phyloP scores from a whole-genome alignment of 2,113 vertebrate genomes.

The Malurus alboscapulatus region DNA sequence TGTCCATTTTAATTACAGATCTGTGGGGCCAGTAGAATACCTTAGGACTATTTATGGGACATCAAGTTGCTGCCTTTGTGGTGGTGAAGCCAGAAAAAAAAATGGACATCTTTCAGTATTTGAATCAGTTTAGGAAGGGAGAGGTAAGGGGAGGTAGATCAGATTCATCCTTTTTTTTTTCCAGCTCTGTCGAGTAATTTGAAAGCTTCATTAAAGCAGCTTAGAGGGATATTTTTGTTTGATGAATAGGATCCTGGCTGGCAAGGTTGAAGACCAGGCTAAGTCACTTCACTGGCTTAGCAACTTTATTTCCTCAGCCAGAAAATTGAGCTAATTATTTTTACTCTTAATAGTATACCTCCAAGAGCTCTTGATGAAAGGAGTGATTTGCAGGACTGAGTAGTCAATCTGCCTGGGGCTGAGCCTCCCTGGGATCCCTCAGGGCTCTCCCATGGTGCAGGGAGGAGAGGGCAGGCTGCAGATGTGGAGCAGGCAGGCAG shows the following conservation, averaged over 20 bases:
- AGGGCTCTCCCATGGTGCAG: neutral
- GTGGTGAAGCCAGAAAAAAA: neutral
- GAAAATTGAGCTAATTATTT: slow-evolving; percentile 7
- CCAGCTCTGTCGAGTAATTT: neutral
- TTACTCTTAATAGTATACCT: neutral
- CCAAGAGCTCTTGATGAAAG: neutral
- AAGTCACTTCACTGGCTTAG: neutral
- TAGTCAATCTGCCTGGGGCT: neutral
- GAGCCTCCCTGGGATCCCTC: neutral
- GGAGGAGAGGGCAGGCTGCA: neutral
- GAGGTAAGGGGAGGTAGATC: neutral
- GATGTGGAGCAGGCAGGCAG: neutral
- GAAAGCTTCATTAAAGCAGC: neutral
- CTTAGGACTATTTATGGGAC: neutral
- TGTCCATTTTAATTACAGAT: neutral
- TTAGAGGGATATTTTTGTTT: neutral
- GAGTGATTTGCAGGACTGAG: neutral
- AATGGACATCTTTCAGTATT: neutral
- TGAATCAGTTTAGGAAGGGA: neutral
- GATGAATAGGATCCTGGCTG: neutral
- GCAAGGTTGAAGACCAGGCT: neutral
- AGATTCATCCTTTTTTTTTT: neutral
- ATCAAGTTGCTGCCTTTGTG: neutral
- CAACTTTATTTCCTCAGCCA: neutral
- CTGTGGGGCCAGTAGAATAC: neutral